Conservation (phyloP, 2,113 vertebrate genomes). For the Oxyruncus cristatus region DNA sequence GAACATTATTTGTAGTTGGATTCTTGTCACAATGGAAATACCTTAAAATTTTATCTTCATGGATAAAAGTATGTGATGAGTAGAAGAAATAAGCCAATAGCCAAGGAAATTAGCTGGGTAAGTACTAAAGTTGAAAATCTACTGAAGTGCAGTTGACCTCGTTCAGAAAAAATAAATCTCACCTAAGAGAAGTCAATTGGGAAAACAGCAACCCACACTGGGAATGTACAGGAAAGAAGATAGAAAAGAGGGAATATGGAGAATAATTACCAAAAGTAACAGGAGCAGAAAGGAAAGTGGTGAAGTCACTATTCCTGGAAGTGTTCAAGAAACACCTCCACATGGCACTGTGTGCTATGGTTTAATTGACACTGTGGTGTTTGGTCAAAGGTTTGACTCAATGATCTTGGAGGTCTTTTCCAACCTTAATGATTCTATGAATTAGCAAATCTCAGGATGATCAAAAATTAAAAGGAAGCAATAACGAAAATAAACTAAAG, state of each 20-base stretch:
- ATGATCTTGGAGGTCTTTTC: neutral
- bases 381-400: neutral
- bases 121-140: neutral
- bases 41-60: neutral
- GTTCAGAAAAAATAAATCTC: neutral
- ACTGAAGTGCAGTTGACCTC: neutral
- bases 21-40: neutral
- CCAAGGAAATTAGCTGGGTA: neutral
- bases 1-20: neutral
- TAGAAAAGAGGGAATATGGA: neutral
- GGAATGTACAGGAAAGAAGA: neutral
- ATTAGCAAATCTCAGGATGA: neutral
- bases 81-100: neutral
- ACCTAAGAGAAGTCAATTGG: neutral
- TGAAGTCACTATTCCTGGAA: neutral
- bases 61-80: neutral
- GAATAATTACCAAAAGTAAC: neutral
- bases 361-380: neutral
- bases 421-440: neutral
- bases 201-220: neutral
- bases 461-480: neutral
- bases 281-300: neutral
- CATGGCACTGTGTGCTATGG: too few species aligned
- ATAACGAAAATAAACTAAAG: neutral
- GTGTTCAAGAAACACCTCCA: fast-evolving